Conservation (phyloP, 2,888 invertebrate genomes). For the Dynastes hyllus region DNA sequence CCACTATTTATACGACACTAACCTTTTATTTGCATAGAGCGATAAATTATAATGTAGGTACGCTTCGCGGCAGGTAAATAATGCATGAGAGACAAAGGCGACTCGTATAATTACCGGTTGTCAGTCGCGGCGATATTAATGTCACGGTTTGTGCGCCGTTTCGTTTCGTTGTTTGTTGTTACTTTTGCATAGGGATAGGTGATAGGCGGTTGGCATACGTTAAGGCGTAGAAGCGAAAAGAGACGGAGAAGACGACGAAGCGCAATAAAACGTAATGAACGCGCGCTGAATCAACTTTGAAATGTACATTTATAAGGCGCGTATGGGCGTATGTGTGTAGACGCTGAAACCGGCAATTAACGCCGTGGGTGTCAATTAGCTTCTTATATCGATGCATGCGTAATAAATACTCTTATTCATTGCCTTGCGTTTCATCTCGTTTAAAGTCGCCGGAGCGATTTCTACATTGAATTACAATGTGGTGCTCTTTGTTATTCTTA, state of each 20-base stretch:
- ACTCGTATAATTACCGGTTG: constrained; percentile 44
- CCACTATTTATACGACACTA: constrained; percentile 41
- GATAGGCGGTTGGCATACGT: constrained; percentile 1
- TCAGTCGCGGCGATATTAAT: constrained; percentile 32
- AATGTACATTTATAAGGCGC: constrained; percentile 12
- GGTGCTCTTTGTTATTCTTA: neutral
- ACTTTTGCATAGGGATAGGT: neutral
- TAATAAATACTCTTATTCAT: constrained; percentile 19
- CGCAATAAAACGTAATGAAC: constrained; percentile 19
- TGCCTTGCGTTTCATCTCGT: neutral
- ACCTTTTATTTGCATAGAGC: constrained; percentile 46
- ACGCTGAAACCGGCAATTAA: constrained; percentile 33
- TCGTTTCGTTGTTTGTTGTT: constrained; percentile 11
- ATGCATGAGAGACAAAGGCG: constrained; percentile 48
- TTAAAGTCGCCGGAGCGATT: neutral
- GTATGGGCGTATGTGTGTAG: constrained; percentile 14
- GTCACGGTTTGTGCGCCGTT: constrained; percentile 28
- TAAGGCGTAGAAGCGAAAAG: constrained; percentile 1
- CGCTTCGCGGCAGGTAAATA: constrained; percentile 39
- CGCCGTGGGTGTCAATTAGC: constrained; percentile 41
- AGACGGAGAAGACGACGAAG: constrained; percentile 12
- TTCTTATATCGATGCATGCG: constrained; percentile 7
- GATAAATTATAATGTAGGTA: constrained; percentile 34
- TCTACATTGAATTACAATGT: neutral
- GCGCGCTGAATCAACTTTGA: constrained; percentile 16